phyloP scores from a whole-genome alignment of 2,888 invertebrate genomes.

The Drosophila quinaria region DNA sequence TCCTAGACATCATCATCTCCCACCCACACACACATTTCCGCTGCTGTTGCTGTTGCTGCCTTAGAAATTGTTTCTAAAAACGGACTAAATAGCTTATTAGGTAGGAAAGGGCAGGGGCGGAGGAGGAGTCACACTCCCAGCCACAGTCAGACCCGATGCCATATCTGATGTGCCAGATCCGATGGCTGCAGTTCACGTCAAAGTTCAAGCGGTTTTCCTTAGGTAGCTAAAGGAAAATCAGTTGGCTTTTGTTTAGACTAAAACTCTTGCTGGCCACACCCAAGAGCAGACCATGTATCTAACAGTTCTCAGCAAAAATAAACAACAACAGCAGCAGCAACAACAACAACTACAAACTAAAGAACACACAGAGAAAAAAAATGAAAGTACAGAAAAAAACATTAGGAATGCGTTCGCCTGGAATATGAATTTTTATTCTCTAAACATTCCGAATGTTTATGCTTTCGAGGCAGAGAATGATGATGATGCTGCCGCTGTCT shows the following conservation, averaged over 20 bases:
- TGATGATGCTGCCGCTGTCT: conserved; percentile 5
- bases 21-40: conserved; percentile 60
- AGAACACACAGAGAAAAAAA: conserved; percentile 1
- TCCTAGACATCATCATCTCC: conserved; percentile 47
- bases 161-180: conserved; percentile 40
- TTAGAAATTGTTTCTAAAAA: conserved; percentile 75
- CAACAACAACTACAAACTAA: conserved; percentile 21
- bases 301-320: conserved; percentile 66
- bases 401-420: conserved; percentile 43
- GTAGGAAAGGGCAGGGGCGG: background rate
- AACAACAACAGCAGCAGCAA: conserved; percentile 66
- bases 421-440: conserved; percentile 66
- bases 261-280: conserved; percentile 68
- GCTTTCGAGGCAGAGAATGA: conserved; percentile 46
- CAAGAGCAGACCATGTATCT: conserved; percentile 66
- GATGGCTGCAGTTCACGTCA: conserved; percentile 71
- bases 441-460: conserved; percentile 77
- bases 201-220: conserved; percentile 70
- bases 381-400: conserved; percentile 14
- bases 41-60: conserved; percentile 56
- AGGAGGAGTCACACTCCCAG: conserved; percentile 36
- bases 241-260: conserved; percentile 70
- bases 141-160: conserved; percentile 6
- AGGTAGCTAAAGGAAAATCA: conserved; percentile 55
- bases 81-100: conserved; percentile 74